Conservation (phyloP, 2,797 vertebrate genomes). For the Gila robusta region DNA sequence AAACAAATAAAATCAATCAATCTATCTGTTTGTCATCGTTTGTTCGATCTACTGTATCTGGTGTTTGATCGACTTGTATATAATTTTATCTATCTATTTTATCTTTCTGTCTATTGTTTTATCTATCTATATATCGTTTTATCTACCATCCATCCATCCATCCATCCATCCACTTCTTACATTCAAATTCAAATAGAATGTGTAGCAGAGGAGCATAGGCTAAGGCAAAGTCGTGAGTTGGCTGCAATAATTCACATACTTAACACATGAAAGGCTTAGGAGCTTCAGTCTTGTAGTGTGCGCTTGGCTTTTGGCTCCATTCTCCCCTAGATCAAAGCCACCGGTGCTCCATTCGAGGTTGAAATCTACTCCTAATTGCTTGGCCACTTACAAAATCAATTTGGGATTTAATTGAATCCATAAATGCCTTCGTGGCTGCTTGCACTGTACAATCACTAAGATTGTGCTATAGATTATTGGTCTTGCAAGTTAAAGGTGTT, state of each 20-base stretch:
- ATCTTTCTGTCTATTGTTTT: not conserved
- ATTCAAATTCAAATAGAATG: not conserved
- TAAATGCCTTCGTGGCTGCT: slow-evolving; percentile 31
- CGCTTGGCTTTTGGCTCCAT: slow-evolving; percentile 10
- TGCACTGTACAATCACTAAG: slow-evolving; percentile 8
- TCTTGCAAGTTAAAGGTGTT: slow-evolving; percentile 5
- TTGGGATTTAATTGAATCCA: slow-evolving; percentile 53
- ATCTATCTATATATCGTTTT: not conserved
- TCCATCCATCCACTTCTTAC: too few species aligned
- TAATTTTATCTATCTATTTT: not conserved
- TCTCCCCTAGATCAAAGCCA: slow-evolving; percentile 39
- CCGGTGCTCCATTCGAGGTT: slow-evolving; percentile 30
- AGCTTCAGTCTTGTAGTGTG: slow-evolving; percentile 8
- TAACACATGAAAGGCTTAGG: not conserved
- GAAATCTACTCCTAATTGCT: slow-evolving; percentile 57
- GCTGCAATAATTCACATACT: not conserved
- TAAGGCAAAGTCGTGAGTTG: not conserved
- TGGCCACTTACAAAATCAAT: slow-evolving; percentile 55
- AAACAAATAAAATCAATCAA: not conserved
- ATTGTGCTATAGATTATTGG: slow-evolving; percentile 47
- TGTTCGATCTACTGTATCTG: too few species aligned
- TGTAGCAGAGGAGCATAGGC: not conserved
- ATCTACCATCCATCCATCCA: too few species aligned
- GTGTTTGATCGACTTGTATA: too few species aligned
- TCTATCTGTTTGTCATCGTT: not conserved